Evolutionary conservation across 2,113 vertebrate species (phyloP).

Genomic region (Austrofundulus limnaeus): DNA sequence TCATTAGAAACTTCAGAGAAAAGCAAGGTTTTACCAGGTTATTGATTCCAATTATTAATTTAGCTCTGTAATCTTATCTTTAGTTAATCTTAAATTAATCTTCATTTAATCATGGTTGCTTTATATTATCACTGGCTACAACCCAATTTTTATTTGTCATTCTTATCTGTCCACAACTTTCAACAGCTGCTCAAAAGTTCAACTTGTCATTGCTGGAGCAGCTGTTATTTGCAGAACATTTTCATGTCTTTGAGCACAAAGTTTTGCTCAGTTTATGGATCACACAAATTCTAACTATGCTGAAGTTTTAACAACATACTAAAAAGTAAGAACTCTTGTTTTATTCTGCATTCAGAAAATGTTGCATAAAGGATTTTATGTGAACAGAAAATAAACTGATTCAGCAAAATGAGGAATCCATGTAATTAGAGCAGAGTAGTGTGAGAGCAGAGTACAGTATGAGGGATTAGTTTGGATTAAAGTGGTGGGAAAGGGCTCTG

Average conservation of each 20-base stretch:
- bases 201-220: too few species aligned
- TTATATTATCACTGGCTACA: not conserved
- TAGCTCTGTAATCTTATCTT: not conserved
- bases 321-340: slow-evolving; percentile 34
- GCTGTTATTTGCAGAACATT: too few species aligned
- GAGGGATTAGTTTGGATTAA: slow-evolving; percentile 61
- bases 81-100: not conserved
- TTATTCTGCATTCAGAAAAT: not conserved
- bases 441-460: slow-evolving; percentile 30
- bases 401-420: slow-evolving; percentile 6
- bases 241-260: too few species aligned
- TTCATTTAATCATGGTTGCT: not conserved
- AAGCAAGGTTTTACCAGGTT: not conserved
- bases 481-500: slow-evolving; percentile 25
- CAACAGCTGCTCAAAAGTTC: too few species aligned
- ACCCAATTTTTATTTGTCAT: not conserved
- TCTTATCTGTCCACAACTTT: not conserved
- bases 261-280: slow-evolving; percentile 14
- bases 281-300: slow-evolving; percentile 32
- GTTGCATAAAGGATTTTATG: not conserved
- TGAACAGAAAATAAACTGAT: slow-evolving; percentile 15
- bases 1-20: not conserved
- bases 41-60: not conserved
- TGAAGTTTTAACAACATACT: slow-evolving; percentile 17
- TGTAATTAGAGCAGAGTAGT: slow-evolving; percentile 42